A percentile compares a stretch with the other conserved stretches of the same genome.
Evolutionary conservation across 2,888 invertebrate species (phyloP).

Genomic region (Adela reaumurella): DNA sequence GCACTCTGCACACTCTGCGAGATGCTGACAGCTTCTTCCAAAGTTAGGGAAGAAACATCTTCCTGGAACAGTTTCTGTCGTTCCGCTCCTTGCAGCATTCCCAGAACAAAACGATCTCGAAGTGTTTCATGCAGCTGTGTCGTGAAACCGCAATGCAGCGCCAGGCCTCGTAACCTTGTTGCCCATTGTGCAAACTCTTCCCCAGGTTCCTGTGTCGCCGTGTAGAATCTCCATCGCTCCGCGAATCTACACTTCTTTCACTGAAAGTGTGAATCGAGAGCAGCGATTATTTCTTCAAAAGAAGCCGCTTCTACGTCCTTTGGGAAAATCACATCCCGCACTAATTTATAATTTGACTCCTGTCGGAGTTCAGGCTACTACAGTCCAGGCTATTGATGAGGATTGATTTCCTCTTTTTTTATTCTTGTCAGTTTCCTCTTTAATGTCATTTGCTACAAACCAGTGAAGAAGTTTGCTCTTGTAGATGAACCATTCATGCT

Average conservation of each 20-base stretch:
- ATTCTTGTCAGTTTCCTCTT: slow-evolving; percentile 6
- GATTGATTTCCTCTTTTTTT: slow-evolving; percentile 1
- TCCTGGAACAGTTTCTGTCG: slow-evolving; percentile 1
- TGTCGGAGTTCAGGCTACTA: too few relatives aligned
- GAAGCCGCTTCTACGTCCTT: slow-evolving; percentile 9
- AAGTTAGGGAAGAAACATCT: neutral
- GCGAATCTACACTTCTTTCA: slow-evolving; percentile 9
- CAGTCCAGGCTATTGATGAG: slow-evolving; percentile 12
- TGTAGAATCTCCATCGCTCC: slow-evolving; percentile 12
- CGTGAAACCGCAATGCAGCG: slow-evolving; percentile 11
- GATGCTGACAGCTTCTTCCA: neutral
- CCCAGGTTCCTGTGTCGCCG: slow-evolving; percentile 12
- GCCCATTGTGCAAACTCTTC: slow-evolving; percentile 8
- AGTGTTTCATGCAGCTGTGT: slow-evolving; percentile 13
- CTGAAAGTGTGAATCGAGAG: slow-evolving; percentile 10
- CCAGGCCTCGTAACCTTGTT: slow-evolving; percentile 10
- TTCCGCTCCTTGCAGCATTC: slow-evolving; percentile 7
- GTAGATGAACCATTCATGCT: slow-evolving; percentile 10
- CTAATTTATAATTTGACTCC: slow-evolving; percentile 11
- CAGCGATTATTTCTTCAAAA: slow-evolving; percentile 10
- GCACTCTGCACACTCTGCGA: too few relatives aligned
- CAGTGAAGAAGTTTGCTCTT: slow-evolving; percentile 11
- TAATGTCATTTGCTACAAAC: slow-evolving; percentile 13
- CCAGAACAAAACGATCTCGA: slow-evolving; percentile 14
- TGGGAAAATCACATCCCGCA: slow-evolving; percentile 12